These are phyloP conservation scores for Anisognathus igniventris DNA, from an alignment of 2,797 vertebrate genomes.

Conservation along the genomic window DNA sequence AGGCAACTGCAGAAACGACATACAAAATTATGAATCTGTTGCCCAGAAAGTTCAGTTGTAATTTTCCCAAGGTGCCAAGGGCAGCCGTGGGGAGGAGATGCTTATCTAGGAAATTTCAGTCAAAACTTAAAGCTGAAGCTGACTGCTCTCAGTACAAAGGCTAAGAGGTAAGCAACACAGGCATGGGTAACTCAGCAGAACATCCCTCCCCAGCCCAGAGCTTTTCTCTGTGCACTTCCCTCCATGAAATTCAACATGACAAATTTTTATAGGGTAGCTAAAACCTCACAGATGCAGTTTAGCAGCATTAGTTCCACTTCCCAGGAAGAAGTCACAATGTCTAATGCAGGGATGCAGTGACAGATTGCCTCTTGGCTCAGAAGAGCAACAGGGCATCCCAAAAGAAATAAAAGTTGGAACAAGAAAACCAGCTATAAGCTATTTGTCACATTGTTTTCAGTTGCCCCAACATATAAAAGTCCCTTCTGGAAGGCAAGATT, in stretches of 20 bases:
- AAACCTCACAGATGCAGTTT: background rate
- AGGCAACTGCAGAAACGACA: background rate
- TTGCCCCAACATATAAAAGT: background rate
- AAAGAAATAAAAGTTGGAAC: background rate
- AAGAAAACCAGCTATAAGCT: background rate
- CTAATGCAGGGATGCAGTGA: fast-evolving
- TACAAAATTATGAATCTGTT: background rate
- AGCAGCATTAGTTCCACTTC: background rate
- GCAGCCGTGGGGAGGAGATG: background rate
- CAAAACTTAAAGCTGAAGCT: background rate
- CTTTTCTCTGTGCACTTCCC: background rate
- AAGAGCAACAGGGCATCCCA: background rate
- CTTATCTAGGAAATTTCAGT: background rate
- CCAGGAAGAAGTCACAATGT: background rate
- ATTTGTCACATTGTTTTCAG: background rate
- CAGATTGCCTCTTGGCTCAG: background rate
- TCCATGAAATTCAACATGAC: background rate
- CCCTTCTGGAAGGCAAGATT: background rate
- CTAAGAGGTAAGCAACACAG: background rate
- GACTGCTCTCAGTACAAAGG: background rate
- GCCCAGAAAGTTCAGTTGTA: background rate
- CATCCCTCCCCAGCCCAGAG: background rate
- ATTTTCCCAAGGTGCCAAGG: background rate
- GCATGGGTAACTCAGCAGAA: background rate
- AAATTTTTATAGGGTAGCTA: background rate